phyloP scores from a whole-genome alignment of 2,797 vertebrate species.

The Trichosurus vulpecula region DNA sequence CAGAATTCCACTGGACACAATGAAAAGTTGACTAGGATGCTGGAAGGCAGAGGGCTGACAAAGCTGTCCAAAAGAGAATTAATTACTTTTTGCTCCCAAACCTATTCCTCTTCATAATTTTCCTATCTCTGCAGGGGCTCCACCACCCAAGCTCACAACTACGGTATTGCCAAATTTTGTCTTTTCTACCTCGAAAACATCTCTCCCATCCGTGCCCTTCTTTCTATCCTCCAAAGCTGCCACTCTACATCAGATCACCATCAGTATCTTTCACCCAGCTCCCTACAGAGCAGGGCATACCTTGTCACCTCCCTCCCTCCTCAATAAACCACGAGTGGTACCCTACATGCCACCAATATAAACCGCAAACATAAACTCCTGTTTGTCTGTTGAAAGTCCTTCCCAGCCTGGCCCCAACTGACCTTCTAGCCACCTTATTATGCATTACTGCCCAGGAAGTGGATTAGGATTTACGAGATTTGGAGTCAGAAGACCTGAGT shows the following conservation, averaged over 20 bases:
- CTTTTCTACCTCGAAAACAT: neutral
- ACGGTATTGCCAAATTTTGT: too few species aligned
- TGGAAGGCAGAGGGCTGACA: neutral
- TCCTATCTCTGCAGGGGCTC: neutral
- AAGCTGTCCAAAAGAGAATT: neutral
- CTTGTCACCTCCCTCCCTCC: neutral
- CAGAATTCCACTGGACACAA: neutral
- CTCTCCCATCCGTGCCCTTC: neutral
- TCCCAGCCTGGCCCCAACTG: neutral
- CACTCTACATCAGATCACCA: neutral
- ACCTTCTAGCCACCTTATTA: neutral
- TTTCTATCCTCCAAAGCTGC: neutral
- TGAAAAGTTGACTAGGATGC: neutral
- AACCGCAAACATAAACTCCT: neutral
- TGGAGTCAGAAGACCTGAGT: neutral
- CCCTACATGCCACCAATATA: neutral
- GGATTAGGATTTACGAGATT: neutral
- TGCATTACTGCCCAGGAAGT: neutral
- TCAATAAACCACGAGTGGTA: neutral
- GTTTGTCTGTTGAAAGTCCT: neutral
- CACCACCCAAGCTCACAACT: neutral
- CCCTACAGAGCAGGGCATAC: neutral
- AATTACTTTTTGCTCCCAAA: neutral
- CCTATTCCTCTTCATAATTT: neutral
- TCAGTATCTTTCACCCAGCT: neutral